A percentile compares a stretch with the other conserved stretches of the same genome.
phyloP scores from a whole-genome alignment of 2,113 vertebrate genomes.

The Turnix velox region DNA sequence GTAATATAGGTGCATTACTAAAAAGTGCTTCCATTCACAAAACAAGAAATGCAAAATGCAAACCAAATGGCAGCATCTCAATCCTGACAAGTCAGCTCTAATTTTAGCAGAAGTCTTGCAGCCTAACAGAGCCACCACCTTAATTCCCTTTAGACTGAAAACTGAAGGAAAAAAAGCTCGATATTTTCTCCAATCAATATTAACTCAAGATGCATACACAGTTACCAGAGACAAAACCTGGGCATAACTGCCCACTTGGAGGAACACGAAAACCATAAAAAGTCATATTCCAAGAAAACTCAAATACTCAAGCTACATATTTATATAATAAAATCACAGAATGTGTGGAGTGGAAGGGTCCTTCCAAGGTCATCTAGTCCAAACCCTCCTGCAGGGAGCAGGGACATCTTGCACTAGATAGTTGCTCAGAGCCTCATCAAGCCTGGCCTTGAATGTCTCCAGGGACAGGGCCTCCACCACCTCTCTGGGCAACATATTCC shows the following conservation, averaged over 20 bases:
- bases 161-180: background rate
- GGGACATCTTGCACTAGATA: no score
- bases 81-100: background rate
- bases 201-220: background rate
- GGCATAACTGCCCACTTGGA: background rate
- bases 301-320: background rate
- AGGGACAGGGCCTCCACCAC: no score
- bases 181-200: background rate
- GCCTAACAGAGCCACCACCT: background rate
- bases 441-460: no score
- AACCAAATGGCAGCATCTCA: background rate
- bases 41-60: background rate
- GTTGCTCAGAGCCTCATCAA: no score
- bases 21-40: background rate
- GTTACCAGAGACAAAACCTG: background rate
- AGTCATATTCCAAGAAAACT: background rate
- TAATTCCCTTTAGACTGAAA: background rate
- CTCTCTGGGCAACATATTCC: no score
- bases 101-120: background rate
- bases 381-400: no score
- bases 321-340: no score
- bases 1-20: background rate
- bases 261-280: background rate
- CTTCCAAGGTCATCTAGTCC: no score
- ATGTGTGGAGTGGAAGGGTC: no score